Percentiles rank a stretch among this genome's conserved stretches.
Conservation (phyloP, 92 coral and sea anemone genomes). For the Siderastrea siderea region DNA sequence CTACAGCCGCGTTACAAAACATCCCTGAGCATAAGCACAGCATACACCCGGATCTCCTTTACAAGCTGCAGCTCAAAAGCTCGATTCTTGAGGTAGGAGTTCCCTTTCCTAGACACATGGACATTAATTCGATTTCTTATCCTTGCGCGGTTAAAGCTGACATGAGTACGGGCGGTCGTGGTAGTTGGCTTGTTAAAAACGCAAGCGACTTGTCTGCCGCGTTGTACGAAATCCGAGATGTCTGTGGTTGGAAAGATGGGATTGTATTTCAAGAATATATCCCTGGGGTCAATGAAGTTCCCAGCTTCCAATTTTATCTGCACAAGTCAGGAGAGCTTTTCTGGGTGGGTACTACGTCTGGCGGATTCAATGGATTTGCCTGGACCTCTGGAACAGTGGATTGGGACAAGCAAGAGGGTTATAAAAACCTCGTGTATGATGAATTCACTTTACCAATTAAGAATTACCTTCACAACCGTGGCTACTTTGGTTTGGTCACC, state of each 20-base stretch:
- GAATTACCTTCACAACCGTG: constrained; percentile 44
- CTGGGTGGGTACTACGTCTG: constrained; percentile 57
- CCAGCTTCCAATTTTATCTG: constrained; percentile 52
- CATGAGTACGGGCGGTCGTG: constrained; percentile 42
- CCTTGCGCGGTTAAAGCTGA: constrained; percentile 59
- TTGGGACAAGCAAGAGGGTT: constrained; percentile 53
- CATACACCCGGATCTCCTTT: constrained; percentile 27
- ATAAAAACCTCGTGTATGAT: constrained; percentile 32
- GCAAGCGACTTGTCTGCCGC: constrained; percentile 36
- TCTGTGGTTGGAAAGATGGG: constrained; percentile 45
- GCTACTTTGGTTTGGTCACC: constrained; percentile 63
- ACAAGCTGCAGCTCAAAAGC: constrained; percentile 45
- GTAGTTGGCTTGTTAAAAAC: constrained; percentile 42
- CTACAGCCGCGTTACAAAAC: constrained; percentile 33
- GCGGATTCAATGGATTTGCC: constrained; percentile 27
- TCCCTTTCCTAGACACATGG: constrained; percentile 22
- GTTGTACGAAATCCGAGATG: constrained; percentile 11
- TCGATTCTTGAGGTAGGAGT: constrained; percentile 37
- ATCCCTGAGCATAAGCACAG: constrained; percentile 43
- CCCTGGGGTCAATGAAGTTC: constrained; percentile 51
- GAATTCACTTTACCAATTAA: constrained; percentile 62
- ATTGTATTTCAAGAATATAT: constrained; percentile 48
- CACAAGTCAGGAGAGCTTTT: constrained; percentile 56
- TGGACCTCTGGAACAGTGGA: constrained; percentile 52
- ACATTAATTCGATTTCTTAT: constrained; percentile 5